phyloP scores from a whole-genome alignment of 2,888 invertebrate genomes.

The Rhogogaster chlorosoma region DNA sequence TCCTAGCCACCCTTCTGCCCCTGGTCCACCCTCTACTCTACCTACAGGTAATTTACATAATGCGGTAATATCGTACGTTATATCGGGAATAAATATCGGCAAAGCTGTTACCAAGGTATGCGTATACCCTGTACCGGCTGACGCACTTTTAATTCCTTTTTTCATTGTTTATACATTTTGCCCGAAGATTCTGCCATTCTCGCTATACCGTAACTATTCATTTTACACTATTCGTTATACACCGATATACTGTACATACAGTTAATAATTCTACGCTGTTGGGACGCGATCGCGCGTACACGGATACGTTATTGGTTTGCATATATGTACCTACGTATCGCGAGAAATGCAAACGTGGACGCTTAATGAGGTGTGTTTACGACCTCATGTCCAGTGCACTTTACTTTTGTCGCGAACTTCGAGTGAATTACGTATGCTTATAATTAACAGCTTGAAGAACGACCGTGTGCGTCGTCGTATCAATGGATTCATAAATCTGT shows the following conservation, averaged over 20 bases:
- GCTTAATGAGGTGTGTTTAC: conserved; percentile 28
- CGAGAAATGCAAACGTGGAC: conserved; percentile 25
- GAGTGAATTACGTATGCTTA: background rate
- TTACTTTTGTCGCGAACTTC: conserved; percentile 16
- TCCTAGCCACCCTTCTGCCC: conserved; percentile 21
- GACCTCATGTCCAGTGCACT: background rate
- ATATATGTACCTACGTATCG: conserved; percentile 31
- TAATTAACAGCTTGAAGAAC: conserved; percentile 22
- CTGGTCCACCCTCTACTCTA: background rate
- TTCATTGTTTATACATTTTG: conserved; percentile 37
- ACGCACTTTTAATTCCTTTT: conserved; percentile 42
- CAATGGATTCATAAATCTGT: background rate
- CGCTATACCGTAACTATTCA: conserved; percentile 1
- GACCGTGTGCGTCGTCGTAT: background rate
- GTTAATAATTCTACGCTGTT: background rate
- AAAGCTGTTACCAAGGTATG: conserved; percentile 53
- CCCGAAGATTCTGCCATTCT: background rate
- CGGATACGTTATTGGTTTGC: conserved; percentile 43
- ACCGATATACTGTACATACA: background rate
- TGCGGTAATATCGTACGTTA: conserved; percentile 52
- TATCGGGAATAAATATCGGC: conserved; percentile 52
- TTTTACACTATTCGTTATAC: background rate
- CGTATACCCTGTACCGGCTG: conserved; percentile 36
- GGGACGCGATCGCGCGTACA: background rate
- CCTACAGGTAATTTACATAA: conserved; percentile 52